phyloP scores from a whole-genome alignment of 2,113 vertebrate species.

The Apeltes quadracus region DNA sequence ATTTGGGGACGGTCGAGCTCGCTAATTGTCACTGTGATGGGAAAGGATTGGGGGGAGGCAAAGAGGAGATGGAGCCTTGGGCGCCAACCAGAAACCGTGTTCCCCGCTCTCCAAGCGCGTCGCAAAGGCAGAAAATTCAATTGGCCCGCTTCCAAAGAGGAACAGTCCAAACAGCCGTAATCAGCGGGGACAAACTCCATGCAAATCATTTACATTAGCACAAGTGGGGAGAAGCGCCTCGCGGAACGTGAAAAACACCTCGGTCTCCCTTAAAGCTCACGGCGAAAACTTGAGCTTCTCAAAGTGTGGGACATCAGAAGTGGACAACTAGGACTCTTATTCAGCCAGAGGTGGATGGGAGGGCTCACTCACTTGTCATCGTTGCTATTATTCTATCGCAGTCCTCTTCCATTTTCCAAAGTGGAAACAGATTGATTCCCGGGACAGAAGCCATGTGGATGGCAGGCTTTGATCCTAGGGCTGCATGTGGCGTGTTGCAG shows the following conservation, averaged over 20 bases:
- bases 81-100: conserved; percentile 61
- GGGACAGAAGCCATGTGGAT: neutral
- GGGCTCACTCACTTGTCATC: neutral
- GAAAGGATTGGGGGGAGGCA: conserved; percentile 50
- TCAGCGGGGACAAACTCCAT: conserved; percentile 66
- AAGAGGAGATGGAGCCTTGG: conserved; percentile 58
- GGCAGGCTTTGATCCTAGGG: neutral
- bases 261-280: conserved; percentile 17
- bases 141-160: conserved; percentile 67
- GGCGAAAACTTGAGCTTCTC: neutral
- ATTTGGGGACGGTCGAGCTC: conserved; percentile 63
- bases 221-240: conserved; percentile 40
- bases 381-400: neutral
- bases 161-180: conserved; percentile 68
- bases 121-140: conserved; percentile 72
- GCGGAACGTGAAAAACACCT: conserved; percentile 27
- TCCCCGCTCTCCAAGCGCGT: conserved; percentile 57
- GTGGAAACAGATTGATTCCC: neutral
- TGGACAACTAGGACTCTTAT: neutral
- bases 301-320: neutral
- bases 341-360: neutral
- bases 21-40: conserved; percentile 71
- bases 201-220: conserved; percentile 69
- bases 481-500: neutral
- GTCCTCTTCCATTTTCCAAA: neutral